Evolutionary conservation across 2,797 vertebrate genomes (phyloP), one percentile per base, ranked within the genome.

Genomic region (Sebastes itinus): DNA sequence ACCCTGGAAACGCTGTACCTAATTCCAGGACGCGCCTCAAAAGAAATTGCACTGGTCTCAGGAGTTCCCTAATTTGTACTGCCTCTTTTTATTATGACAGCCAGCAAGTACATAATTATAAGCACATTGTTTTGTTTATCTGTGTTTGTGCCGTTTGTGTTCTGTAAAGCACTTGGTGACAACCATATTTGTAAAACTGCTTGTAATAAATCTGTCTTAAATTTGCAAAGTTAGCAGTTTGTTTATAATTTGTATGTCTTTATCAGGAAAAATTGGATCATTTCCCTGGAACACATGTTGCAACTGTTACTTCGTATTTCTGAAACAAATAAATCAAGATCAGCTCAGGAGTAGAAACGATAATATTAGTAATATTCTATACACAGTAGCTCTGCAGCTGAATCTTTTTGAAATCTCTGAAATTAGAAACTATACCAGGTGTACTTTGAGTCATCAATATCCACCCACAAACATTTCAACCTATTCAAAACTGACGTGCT

Each of bases 201-300:
- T 72, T 64, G 58, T 92, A 94, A 92, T 93, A 94, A 93, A 93
- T 79, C 73, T 90, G 93, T 94, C 94, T 94, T 94, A 93, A 90
- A 85, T 90, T 90, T 92, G 83, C 75, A 80, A 77, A 27, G 32
- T 66, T 35, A 79, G 76, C 56, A 33, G 67, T 74, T 52, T 27
- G 13, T 83, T 87, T 80, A 30, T 73, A 22, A 82, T 70, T 42
- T 58, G 35, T 7, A 46, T 65, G 62, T 88, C 38, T 80, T 78
- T 49, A 78, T 80, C 52, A 49, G 60, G 35, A 73, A 11, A 72
- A 20, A 18, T 42, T 46, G 14, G 28, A 33, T 4, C 4, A 16
- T 82, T 71, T 80, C 8, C 54, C 32, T 61, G 30, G 13, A 61
- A 72, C 42, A 82, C 54, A 52, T 27, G 22, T 68, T 52, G 60